These are phyloP conservation scores for Zosterops japonicus DNA, from an alignment of 2,113 vertebrate species.

Conservation along the genomic window DNA sequence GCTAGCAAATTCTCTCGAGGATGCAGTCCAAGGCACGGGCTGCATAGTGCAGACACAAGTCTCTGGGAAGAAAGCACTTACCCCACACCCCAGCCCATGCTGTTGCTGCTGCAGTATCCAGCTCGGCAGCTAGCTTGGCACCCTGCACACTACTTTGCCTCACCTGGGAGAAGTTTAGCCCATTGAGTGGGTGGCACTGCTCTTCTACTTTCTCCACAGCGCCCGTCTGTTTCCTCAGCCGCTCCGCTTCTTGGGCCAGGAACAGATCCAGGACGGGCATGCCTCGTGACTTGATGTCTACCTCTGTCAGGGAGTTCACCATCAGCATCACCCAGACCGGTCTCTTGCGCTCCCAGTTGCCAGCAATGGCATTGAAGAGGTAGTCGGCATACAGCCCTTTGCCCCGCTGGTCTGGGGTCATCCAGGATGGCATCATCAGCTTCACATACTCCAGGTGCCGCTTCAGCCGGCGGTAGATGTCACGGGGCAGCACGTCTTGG, in stretches of 20 bases:
- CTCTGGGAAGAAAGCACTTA: neutral
- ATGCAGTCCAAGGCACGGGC: neutral
- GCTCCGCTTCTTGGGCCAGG: constrained; percentile 88
- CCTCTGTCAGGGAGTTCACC: constrained; percentile 88
- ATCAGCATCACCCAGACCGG: constrained; percentile 92
- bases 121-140: neutral
- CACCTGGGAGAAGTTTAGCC: constrained; percentile 91
- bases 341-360: constrained; percentile 89
- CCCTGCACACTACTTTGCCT: neutral
- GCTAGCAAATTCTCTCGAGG: neutral
- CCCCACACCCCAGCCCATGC: fast-evolving
- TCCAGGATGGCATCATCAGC: constrained; percentile 90
- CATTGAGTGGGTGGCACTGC: constrained; percentile 88
- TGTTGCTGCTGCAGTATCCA: neutral
- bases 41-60: fast-evolving
- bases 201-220: constrained; percentile 92
- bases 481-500: constrained; percentile 83
- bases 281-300: constrained; percentile 83
- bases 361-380: constrained; percentile 89
- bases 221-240: constrained; percentile 84
- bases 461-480: constrained; percentile 84
- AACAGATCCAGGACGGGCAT: constrained; percentile 87
- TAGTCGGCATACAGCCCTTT: constrained; percentile 89
- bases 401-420: constrained; percentile 87
- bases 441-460: constrained; percentile 87